phyloP scores from a whole-genome alignment of 2,797 vertebrate species.

The Pyrocephalus nanus region DNA sequence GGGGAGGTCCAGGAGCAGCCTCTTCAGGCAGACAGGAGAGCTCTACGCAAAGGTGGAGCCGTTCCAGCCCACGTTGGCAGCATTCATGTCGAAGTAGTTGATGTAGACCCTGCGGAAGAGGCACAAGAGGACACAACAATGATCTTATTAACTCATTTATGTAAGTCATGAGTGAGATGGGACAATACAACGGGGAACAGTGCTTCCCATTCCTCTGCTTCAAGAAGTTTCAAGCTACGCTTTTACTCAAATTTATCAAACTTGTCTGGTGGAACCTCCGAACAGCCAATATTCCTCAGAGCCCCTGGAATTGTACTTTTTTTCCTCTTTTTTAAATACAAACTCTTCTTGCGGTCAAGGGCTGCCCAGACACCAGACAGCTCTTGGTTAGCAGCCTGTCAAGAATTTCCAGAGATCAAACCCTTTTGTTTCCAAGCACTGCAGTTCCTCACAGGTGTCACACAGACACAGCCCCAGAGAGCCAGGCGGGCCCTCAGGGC shows the following conservation, averaged over 20 bases:
- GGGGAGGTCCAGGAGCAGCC: background rate
- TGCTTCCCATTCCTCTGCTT: background rate
- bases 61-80: slow-evolving; percentile 91
- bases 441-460: background rate
- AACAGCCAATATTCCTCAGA: background rate
- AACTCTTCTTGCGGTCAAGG: background rate
- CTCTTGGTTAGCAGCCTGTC: background rate
- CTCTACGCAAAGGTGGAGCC: slow-evolving; percentile 86
- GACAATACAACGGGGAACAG: background rate
- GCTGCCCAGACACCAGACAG: background rate
- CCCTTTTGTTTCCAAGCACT: accelerated
- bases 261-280: background rate
- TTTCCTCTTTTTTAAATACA: background rate
- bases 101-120: slow-evolving; percentile 86
- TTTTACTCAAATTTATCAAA: background rate
- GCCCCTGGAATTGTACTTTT: background rate
- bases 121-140: background rate
- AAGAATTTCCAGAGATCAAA: background rate
- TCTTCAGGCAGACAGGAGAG: background rate
- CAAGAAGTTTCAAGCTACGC: background rate
- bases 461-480: background rate
- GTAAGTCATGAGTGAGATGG: background rate
- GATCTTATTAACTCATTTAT: background rate
- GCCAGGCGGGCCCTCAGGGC: background rate
- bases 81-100: slow-evolving; percentile 88